Evolutionary conservation across 2,797 vertebrate genomes (phyloP).

Genomic region (Trachurus trachurus): DNA sequence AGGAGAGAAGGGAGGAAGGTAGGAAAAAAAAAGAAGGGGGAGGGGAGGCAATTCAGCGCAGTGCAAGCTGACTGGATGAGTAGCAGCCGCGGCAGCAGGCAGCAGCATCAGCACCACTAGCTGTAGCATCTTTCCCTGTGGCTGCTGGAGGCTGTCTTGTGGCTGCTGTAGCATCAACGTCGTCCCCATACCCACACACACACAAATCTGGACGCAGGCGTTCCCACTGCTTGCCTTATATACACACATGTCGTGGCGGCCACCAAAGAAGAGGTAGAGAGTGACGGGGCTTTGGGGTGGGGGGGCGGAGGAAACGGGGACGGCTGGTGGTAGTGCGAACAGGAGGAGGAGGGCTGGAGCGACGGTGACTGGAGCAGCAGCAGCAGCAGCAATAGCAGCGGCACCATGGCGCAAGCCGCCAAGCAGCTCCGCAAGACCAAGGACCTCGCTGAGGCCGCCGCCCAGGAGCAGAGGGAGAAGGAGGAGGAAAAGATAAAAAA

Average conservation of each 20-base stretch:
- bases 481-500: constrained; percentile 95
- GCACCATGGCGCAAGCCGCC: constrained; percentile 97
- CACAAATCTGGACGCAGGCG: constrained; percentile 36
- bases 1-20: constrained; percentile 66
- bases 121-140: constrained; percentile 79
- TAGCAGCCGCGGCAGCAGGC: constrained; percentile 73
- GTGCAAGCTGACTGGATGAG: constrained; percentile 82
- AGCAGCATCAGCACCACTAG: constrained; percentile 82
- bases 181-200: constrained; percentile 26
- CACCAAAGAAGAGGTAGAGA: constrained; percentile 63
- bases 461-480: constrained; percentile 96
- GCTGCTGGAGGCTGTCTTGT: constrained; percentile 71
- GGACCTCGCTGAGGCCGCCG: constrained; percentile 95
- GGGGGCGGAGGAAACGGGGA: constrained; percentile 61
- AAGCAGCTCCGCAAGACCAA: constrained; percentile 99
- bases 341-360: constrained; percentile 73
- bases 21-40: constrained; percentile 67
- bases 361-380: constrained; percentile 68
- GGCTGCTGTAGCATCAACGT: constrained; percentile 64
- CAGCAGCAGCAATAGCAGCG: constrained; percentile 71
- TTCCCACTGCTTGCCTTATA: constrained; percentile 44
- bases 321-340: constrained; percentile 57
- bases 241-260: constrained; percentile 75
- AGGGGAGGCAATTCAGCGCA: constrained; percentile 79
- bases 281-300: constrained; percentile 59